Base-by-base conservation (phyloP, 2,888 invertebrate genomes). In the Galerucella calmariensis region DNA sequence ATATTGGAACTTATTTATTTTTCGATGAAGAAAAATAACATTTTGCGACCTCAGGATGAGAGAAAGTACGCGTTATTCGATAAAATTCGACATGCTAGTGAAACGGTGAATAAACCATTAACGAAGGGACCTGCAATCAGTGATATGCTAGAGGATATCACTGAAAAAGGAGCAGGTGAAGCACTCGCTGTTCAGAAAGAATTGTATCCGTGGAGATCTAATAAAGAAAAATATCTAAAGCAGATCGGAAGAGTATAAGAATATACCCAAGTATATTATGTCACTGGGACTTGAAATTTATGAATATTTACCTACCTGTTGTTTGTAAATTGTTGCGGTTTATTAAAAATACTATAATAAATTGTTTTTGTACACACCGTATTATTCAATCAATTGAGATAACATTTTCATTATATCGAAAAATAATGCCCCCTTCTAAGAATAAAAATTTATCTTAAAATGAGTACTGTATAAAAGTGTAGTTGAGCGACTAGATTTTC, bases 1-100 rank as follows among this genome's bases (percentile, higher is more conserved):
- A 90, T 94, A 84, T 85, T 93, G 67, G 92, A 93, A 82, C 90
- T 91, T 85, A 91, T 92, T 75, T 93, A 92, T 83, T 88, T 90
- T 81, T 91, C 91, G 0, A 90, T 93, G 91, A 92, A 92, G 84
- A 90, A 90, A 85, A 92, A 92, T 87, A 92, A 92, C 72, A 91
- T 90, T 1, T 84, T 93, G 69, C 87, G 92, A 79, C 90, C 91
- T 2, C 90, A 91, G 76, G 93, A 93, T 80, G 91, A 92, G 84
- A 89, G 90, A 68, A 92, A 92, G 83, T 93, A 92, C 82, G 91
- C 91, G 63, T 89, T 91, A 67, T 91, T 91, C 81, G 90, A 86
- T 20, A 87, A 87, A 79, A 81, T 85, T 41, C 81, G 83, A n/a
- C 82, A 78, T 16, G 79, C 82, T 6, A 81, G 79, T 27, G 82